Base-by-base conservation (phyloP, 2,888 invertebrate genomes). In the Tanypteryx hageni region DNA sequence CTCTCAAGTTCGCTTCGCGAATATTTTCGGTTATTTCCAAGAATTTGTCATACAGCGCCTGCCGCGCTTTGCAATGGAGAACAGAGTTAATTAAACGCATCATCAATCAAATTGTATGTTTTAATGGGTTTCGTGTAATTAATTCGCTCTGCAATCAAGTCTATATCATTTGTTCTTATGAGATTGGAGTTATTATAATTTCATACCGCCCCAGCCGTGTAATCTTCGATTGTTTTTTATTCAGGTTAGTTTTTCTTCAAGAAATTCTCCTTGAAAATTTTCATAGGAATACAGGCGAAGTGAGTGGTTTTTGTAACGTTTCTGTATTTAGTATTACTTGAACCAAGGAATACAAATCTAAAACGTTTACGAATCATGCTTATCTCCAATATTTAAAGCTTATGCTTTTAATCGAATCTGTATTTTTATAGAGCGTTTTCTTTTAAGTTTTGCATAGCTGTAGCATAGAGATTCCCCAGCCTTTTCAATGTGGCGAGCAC, bases 41-140 rank as follows among this genome's bases (percentile, higher is more conserved):
- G n/a, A 22, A 68, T 68, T 76, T 27, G 76, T 76, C 76, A 76
- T 76, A 76, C 22, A 76, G 27, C 27, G 22, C 76, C 22, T 27
- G 76, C 76, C 76, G 13, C 76, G 27, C 76, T 76, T 76, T 27
- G 76, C 76, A 76, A 27, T 27, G 76, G 22, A 76, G 22, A 76
- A 27, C 76, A 76, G 76, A 76, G 76, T 76, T 76, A 76, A 76
- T 76, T 76, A 76, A 76, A 76, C 76, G 76, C 76, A 76, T 76
- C 76, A 76, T 76, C 76, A 76, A 76, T 76, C 76, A 76, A 76
- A 76, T 76, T 76, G 76, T 76, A 76, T 76, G 76, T 76, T 76
- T 76, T 76, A 76, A 76, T 76, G 76, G 76, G 76, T 76, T 76
- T 22, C 76, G 22, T 76, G 76, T 76, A 76, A 76, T 76, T 76